phyloP scores from a whole-genome alignment of 2,888 invertebrate genomes.

The Poecilobothrus nobilitatus region DNA sequence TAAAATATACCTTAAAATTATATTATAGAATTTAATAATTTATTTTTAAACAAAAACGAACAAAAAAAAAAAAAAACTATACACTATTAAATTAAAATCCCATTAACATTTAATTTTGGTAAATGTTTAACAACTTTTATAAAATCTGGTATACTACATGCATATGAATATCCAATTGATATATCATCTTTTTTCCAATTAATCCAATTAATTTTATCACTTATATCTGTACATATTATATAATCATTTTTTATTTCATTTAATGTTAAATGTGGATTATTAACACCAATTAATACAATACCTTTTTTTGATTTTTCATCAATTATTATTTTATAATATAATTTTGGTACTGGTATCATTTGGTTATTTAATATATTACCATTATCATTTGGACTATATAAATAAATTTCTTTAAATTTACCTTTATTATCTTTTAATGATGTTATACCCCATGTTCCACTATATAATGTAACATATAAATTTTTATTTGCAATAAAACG shows the following conservation, averaged over 20 bases:
- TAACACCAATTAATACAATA: conserved; percentile 48
- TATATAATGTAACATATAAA: conserved; percentile 45
- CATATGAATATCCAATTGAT: conserved; percentile 35
- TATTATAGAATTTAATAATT: no score
- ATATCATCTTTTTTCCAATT: conserved; percentile 34
- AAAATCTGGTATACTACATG: conserved; percentile 35
- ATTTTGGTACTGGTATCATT: conserved; percentile 47
- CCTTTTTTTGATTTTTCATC: conserved; percentile 45
- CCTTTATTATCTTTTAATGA: conserved; percentile 46
- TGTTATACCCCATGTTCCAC: conserved; percentile 50
- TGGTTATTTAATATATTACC: conserved; percentile 34
- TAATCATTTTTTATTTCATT: conserved; percentile 33
- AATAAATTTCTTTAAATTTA: conserved; percentile 38
- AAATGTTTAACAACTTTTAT: conserved; percentile 29
- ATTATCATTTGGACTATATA: conserved; percentile 33
- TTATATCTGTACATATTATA: conserved; percentile 43
- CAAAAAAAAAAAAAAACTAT: no score
- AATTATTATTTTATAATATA: conserved; percentile 53
- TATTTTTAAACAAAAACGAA: no score
- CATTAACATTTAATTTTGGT: conserved; percentile 25
- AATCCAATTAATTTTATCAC: conserved; percentile 47
- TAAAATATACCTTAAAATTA: no score
- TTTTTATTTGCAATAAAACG: conserved; percentile 39
- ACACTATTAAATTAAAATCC: conserved; percentile 17
- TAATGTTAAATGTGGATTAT: conserved; percentile 34